Conservation (phyloP, 30 jellyfish, hydroid and myxozoan species). For the Calvadosia cruxmelitensis region DNA sequence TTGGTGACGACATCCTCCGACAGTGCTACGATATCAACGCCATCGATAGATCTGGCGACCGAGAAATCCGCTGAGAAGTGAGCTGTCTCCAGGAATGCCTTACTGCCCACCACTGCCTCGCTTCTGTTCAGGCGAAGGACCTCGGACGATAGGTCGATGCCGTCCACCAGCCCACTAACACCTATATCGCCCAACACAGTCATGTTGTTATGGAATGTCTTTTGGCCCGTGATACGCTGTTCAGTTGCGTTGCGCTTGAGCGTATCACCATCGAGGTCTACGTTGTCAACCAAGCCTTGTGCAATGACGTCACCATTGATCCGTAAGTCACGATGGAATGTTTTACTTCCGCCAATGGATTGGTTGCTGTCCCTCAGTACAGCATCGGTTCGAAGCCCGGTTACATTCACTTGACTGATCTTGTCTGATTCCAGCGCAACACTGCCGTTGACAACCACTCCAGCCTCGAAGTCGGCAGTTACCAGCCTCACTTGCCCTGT, state of each 20-base stretch:
- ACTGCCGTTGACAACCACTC: not conserved
- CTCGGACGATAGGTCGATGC: constrained; percentile 3
- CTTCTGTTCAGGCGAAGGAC: constrained; percentile 3
- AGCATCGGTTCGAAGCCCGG: not conserved
- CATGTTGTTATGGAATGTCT: constrained; percentile 3
- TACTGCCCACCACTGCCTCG: constrained; percentile 2
- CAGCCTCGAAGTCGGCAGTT: not conserved
- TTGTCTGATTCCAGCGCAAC: not conserved
- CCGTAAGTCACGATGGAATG: not conserved
- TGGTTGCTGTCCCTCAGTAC: not conserved
- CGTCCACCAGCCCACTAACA: constrained; percentile 6
- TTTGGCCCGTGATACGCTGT: constrained; percentile 7
- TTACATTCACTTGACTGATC: constrained; percentile 6
- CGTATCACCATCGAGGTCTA: not conserved
- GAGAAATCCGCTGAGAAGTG: not conserved
- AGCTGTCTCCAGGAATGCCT: not conserved
- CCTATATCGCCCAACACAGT: not conserved
- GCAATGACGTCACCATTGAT: not conserved
- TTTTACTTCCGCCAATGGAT: constrained; percentile 3
- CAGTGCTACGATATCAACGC: not conserved
- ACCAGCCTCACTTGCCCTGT: constrained; percentile 17
- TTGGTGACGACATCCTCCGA: constrained; percentile 22
- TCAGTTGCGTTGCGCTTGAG: constrained; percentile 4
- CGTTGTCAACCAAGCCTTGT: constrained; percentile 4
- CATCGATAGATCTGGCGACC: not conserved